Base-by-base conservation (phyloP, 2,888 invertebrate species). In the Drosophila gaucha region DNA sequence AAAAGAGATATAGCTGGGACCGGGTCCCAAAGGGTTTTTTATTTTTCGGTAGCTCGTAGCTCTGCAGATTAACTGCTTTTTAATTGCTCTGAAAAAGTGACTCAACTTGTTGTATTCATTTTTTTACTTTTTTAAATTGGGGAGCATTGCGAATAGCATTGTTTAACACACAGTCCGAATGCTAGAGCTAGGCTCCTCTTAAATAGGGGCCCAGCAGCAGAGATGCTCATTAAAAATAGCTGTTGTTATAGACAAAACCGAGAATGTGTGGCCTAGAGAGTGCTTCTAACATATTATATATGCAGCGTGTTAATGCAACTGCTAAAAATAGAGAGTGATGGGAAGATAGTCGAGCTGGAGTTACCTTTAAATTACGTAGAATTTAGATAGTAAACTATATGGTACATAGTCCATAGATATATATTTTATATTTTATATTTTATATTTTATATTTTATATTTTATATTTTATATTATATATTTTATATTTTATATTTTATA, bases 191-290 rank as follows among this genome's bases (percentile, higher is more conserved):
- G 14, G 20, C 20, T 10, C 5, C 28, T 22, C 16, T 10, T 36
- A n/a, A 49, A 31, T 12, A 6, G 30, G 30, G 2, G 18, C 16
- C 6, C 38, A 30, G 33, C 33, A 24, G 39, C 35, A 8, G n/a
- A 58, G 55, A 33, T 66, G 60, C 79, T 79, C 79, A 79, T 79
- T 80, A 80, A 80, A 80, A 82, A 68, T 60, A 74, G 64, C 55
- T 33, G 47, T 35, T 35, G 36, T 26, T 54, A 35, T 43, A 47
- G 55, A 68, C 69, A 68, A 50, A 35, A 30, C 28, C 50, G 20
- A 28, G 26, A 39, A 60, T 24, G 36, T 31, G 49, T 30, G 24
- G 33, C n/a, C n/a, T 28, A 14, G 28, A 49, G 49, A 67, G 67
- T 59, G 52, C 52, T 52, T 4, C 24, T 10, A 12, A 26, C 39